Evolutionary conservation across 1,140 invertebrate species (phyloP), one percentile per base, ranked within the genome.

Genomic region (Drosophila kurseongensis): DNA sequence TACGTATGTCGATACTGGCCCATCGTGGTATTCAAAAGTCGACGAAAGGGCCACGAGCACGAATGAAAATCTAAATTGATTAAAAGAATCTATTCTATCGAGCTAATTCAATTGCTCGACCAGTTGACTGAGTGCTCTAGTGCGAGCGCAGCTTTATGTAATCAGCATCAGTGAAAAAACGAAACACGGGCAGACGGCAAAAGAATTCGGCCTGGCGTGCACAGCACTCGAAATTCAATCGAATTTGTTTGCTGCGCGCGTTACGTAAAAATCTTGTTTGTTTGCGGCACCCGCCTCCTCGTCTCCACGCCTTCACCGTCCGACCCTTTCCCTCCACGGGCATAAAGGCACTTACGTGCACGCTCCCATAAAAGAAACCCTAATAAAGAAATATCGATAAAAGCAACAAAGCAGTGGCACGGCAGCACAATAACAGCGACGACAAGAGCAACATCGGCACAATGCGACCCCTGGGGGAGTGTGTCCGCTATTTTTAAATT

Each of bases 321-420:
- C 29, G 16, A 13, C 18, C 16, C 44, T 44, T 29, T 51, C 57
- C 36, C 16, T 23, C 50, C 71, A 40, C 18, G 14, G 69, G 35
- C 71, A 57, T 74, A 86, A 77, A 71, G 83, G 83, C 84, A 83
- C 83, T 86, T 86, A 86, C 83, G 83, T 82, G 82, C 75, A 83
- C 84, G 83, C 72, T 88, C 83, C 41, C 83, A 86, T 80, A 86
- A 88, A 88, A 88, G 82, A 88, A 86, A 86, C 83, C 83, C 79
- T 88, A 86, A 88, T 88, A 86, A 86, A 86, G 84, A 86, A 86
- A 86, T 88, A 88, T 88, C 79, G 79, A 86, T 86, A 88, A 83
- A 83, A 79, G 69, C 67, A 71, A 71, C 65, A 63, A 68, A 83
- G 72, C 51, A 38, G 50, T 52, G 65, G 38, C 38, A 67, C 51